These are phyloP conservation scores for Coendou prehensilis DNA, from an alignment of 2,797 vertebrate genomes.

Conservation along the genomic window DNA sequence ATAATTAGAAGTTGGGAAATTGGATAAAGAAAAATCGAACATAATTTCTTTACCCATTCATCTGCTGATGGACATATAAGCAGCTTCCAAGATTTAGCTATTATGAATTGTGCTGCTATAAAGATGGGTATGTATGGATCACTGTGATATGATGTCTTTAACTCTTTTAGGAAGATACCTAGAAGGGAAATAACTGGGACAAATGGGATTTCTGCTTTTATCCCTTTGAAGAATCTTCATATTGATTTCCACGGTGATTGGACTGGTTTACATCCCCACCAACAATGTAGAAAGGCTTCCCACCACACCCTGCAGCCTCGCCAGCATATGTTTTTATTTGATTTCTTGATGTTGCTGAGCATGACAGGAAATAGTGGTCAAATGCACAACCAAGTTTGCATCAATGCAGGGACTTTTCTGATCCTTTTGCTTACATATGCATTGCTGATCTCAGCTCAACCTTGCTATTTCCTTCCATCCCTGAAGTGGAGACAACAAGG, in stretches of 20 bases:
- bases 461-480: neutral
- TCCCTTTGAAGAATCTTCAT: neutral
- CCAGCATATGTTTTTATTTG: neutral
- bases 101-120: neutral
- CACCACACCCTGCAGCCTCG: neutral
- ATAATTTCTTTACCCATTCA: neutral
- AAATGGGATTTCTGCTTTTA: neutral
- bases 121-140: neutral
- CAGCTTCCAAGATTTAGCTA: neutral
- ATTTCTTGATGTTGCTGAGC: neutral
- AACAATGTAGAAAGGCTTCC: neutral
- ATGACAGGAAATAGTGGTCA: slow-evolving; percentile 5
- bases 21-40: slow-evolving; percentile 14
- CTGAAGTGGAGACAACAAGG: neutral
- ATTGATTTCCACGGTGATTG: neutral
- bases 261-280: neutral
- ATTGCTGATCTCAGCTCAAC: neutral
- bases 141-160: neutral
- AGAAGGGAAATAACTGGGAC: neutral
- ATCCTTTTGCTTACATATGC: neutral
- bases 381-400: neutral
- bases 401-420: neutral
- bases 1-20: neutral
- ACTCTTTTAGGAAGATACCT: neutral
- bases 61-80: neutral